Percentiles rank a stretch among this genome's conserved stretches.
phyloP scores from a whole-genome alignment of 2,797 vertebrate species.

The Tachyglossus aculeatus region DNA sequence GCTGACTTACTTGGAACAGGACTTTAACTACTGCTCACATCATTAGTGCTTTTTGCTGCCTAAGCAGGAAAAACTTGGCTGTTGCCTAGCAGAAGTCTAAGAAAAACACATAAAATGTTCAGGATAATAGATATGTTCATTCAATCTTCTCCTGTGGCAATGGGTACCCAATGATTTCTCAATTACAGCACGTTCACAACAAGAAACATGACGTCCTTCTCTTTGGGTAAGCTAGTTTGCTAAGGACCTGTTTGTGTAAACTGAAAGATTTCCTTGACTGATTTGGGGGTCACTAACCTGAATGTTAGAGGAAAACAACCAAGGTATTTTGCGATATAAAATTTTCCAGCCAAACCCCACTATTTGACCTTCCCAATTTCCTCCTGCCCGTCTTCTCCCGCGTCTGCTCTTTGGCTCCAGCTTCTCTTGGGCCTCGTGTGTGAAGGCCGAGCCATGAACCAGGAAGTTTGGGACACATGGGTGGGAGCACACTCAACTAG shows the following conservation, averaged over 20 bases:
- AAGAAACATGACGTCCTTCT: background rate
- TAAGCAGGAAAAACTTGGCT: conserved; percentile 34
- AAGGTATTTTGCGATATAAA: background rate
- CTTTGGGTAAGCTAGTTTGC: background rate
- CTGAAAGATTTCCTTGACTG: background rate
- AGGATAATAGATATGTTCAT: conserved; percentile 16
- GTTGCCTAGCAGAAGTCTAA: background rate
- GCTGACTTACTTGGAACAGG: conserved; percentile 3
- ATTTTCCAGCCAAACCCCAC: background rate
- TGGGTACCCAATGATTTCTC: conserved; percentile 14
- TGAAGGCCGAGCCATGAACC: no score
- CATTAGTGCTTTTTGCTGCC: conserved; percentile 44
- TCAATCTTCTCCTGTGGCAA: conserved; percentile 29
- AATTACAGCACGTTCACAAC: conserved; percentile 26
- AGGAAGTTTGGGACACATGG: no score
- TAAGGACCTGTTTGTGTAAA: background rate
- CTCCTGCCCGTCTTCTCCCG: no score
- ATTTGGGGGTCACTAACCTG: background rate
- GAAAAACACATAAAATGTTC: conserved; percentile 1
- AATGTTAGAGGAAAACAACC: background rate
- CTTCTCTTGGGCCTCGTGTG: no score
- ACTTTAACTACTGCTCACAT: background rate
- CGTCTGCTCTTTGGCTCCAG: no score
- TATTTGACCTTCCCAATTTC: background rate
- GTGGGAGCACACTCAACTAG: no score